A percentile compares a stretch with the other conserved stretches of the same genome.
These are phyloP conservation scores for Geophilus truncorum DNA, from an alignment of 2,888 invertebrate species.

Conservation along the genomic window DNA sequence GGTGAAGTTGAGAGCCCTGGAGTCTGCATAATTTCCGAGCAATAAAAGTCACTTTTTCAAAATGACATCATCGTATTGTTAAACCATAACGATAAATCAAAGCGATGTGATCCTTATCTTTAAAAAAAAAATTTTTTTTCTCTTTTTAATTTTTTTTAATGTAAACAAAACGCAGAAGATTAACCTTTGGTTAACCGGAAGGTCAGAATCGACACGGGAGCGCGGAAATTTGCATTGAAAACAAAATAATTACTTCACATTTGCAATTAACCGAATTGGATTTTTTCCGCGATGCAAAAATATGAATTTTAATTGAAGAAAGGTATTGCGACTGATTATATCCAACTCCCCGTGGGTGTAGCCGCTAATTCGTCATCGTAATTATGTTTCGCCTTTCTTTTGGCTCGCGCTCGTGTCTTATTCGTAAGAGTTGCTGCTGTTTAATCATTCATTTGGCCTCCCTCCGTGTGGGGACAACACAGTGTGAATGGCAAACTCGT, in stretches of 20 bases:
- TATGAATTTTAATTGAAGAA: not conserved
- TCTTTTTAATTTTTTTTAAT: too few species aligned
- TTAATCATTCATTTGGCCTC: slow-evolving; percentile 34
- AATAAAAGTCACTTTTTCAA: not conserved
- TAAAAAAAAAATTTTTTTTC: too few species aligned
- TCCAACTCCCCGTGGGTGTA: slow-evolving; percentile 28
- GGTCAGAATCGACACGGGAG: not conserved
- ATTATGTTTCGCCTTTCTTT: slow-evolving; percentile 29
- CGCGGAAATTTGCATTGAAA: not conserved
- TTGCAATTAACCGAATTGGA: not conserved
- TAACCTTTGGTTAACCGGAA: not conserved
- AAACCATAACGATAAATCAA: not conserved
- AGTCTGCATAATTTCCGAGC: not conserved
- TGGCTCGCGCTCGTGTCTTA: not conserved
- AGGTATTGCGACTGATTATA: not conserved
- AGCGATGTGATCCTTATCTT: not conserved
- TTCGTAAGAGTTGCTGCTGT: not conserved
- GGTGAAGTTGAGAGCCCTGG: not conserved
- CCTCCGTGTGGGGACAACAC: not conserved
- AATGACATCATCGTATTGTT: not conserved
- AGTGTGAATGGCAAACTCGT: not conserved
- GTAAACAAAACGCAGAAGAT: not conserved
- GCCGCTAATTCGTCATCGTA: slow-evolving; percentile 35
- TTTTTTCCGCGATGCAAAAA: not conserved
- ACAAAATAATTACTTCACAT: not conserved